Base-by-base conservation (phyloP, 1,140 invertebrate species). In the Magallana ariakensis region DNA sequence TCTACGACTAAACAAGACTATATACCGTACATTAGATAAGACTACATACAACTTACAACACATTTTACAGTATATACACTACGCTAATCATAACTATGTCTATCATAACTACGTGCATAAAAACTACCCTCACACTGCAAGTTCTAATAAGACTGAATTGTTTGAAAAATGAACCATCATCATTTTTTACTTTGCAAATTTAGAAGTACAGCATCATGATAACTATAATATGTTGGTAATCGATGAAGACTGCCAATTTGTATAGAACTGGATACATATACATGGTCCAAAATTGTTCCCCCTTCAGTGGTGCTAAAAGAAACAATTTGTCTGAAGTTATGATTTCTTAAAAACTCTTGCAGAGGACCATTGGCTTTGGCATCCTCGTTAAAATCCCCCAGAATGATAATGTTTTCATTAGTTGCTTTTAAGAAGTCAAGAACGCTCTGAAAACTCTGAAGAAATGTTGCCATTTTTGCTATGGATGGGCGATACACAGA, bases 161-260 rank as follows among this genome's bases (percentile, higher is more conserved):
- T 16, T 58, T 58, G 57, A 58, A 58, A 58, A 58, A 46, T 10
- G 57, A 58, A 10, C 1, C 57, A 10, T 58, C 57, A 58, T 58
- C 1, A 10, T 58, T 58, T 2, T 1, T 58, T 58, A 58, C 1
- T 16, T 58, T 11, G 11, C 4, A 58, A 58, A 13, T 58, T 58
- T 16, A 58, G 57, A 58, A 58, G 57, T 46, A 46, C 33, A 46
- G 33, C 33, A 46, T 46, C 33, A 46, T 46, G 33, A 46, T 46
- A 46, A 46, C 57, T 58, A 58, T 58, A 58, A 58, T 58, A 58
- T 58, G 57, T 58, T 58, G 57, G 57, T 58, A 58, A 58, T 58
- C 57, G 57, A 58, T 58, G 57, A 16, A 58, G 10, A 58, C 57
- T 10, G 57, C 7, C 57, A 58, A 58, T 58, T 58, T 8, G 57